Evolutionary conservation across 2,888 invertebrate genomes (phyloP).

Genomic region (Sarcophaga rosellei): DNA sequence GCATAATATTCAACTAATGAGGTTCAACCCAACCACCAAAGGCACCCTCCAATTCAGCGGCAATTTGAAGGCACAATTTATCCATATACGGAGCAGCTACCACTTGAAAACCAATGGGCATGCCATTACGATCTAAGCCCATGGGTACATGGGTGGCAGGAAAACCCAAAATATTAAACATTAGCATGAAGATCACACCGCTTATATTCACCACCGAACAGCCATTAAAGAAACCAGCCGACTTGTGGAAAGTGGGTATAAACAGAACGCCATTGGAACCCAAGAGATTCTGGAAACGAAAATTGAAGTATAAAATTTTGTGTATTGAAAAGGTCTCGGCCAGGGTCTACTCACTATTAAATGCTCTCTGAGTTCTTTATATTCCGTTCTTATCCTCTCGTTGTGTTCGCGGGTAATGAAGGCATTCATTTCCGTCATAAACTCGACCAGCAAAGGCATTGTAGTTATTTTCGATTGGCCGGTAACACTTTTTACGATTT

Average conservation of each 20-base stretch:
- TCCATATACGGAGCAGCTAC: conserved; percentile 90
- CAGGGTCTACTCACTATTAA: conserved; percentile 71
- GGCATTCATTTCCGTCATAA: conserved; percentile 73
- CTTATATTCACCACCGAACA: conserved; percentile 82
- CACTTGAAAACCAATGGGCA: conserved; percentile 91
- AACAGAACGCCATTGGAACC: conserved; percentile 88
- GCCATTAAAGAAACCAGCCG: conserved; percentile 86
- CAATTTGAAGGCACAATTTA: conserved; percentile 90
- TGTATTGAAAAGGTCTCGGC: not conserved
- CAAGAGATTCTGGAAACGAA: conserved; percentile 80
- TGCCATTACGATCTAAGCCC: conserved; percentile 84
- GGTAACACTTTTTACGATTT: conserved; percentile 73
- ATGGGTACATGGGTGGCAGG: conserved; percentile 89
- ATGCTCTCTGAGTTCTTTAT: conserved; percentile 69
- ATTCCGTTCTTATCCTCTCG: conserved; percentile 72
- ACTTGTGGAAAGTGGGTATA: conserved; percentile 86
- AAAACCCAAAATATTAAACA: conserved; percentile 84
- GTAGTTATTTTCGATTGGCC: conserved; percentile 77
- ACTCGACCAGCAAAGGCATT: conserved; percentile 75
- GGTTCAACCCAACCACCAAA: conserved; percentile 93
- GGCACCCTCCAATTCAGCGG: conserved; percentile 87
- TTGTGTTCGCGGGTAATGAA: conserved; percentile 69
- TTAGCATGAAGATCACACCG: conserved; percentile 73
- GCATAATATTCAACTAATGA: not conserved
- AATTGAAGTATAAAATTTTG: not conserved